Conservation (phyloP, 2,113 vertebrate genomes). For the Platichthys flesus region DNA sequence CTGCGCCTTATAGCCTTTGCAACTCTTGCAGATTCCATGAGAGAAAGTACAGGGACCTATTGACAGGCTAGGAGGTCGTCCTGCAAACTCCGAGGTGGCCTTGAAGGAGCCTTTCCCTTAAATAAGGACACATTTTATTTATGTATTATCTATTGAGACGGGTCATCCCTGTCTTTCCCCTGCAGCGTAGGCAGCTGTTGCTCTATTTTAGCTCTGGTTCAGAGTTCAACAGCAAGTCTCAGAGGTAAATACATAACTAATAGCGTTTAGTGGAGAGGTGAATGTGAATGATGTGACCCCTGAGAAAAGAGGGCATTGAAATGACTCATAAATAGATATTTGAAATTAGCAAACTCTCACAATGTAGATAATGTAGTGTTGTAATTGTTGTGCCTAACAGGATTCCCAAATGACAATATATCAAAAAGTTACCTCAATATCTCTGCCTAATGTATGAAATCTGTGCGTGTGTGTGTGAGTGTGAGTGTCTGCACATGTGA, state of each 20-base stretch:
- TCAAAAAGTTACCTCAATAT: too few relatives aligned
- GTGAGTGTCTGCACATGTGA: slow-evolving; percentile 34
- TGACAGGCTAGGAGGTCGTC: slow-evolving; percentile 66
- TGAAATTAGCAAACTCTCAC: too few relatives aligned
- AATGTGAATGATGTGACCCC: slow-evolving; percentile 17
- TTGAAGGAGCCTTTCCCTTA: slow-evolving; percentile 52
- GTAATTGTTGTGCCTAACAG: too few relatives aligned
- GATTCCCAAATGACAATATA: too few relatives aligned
- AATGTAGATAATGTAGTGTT: too few relatives aligned
- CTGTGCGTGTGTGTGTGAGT: slow-evolving; percentile 17
- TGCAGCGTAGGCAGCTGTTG: slow-evolving; percentile 69
- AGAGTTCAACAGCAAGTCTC: slow-evolving; percentile 38
- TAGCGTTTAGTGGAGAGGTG: slow-evolving; percentile 6
- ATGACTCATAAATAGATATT: not conserved
- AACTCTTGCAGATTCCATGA: slow-evolving; percentile 79
- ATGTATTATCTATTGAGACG: slow-evolving; percentile 52
- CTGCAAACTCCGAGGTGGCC: slow-evolving; percentile 59
- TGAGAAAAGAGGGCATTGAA: not conserved
- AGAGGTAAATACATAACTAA: slow-evolving; percentile 26
- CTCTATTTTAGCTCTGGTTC: slow-evolving; percentile 59
- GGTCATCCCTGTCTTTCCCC: slow-evolving; percentile 35
- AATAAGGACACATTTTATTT: slow-evolving; percentile 62
- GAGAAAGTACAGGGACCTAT: slow-evolving; percentile 74
- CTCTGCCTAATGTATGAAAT: too few relatives aligned
- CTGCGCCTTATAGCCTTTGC: slow-evolving; percentile 67